Conservation (phyloP, 1,140 invertebrate species). For the Gryon sp. region DNA sequence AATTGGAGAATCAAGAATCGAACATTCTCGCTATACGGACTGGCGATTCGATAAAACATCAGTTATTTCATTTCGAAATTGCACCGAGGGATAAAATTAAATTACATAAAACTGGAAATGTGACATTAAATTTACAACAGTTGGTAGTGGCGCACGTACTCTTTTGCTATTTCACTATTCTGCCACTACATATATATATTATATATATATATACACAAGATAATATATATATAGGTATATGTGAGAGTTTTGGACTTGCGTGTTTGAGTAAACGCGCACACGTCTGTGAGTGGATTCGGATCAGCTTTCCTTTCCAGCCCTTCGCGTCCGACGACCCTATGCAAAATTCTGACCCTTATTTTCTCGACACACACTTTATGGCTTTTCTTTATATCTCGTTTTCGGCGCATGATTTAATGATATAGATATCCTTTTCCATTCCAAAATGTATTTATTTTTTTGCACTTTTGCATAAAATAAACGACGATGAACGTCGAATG, state of each 20-base stretch:
- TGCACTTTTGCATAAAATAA: background rate
- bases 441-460: slow-evolving; percentile 18
- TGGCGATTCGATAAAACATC: slow-evolving; percentile 32
- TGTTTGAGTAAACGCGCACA: background rate
- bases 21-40: background rate
- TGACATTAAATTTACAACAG: slow-evolving; percentile 56
- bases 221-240: too few relatives aligned
- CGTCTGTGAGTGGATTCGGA: slow-evolving; percentile 12
- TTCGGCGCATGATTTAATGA: slow-evolving; percentile 50
- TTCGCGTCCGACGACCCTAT: slow-evolving; percentile 35
- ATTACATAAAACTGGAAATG: slow-evolving; percentile 54
- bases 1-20: background rate
- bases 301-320: slow-evolving; percentile 35
- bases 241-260: background rate
- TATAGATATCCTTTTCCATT: slow-evolving; percentile 31
- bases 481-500: background rate
- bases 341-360: slow-evolving; percentile 54
- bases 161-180: slow-evolving; percentile 7
- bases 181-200: too few relatives aligned
- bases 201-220: too few relatives aligned
- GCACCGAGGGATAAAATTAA: slow-evolving; percentile 47
- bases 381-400: slow-evolving; percentile 48
- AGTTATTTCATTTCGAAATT: slow-evolving; percentile 48
- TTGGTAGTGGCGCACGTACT: slow-evolving; percentile 24
- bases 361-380: slow-evolving; percentile 44